Evolutionary conservation across 2,797 vertebrate genomes (phyloP), one percentile per base, ranked within the genome.

Genomic region (Chaunax sp.): DNA sequence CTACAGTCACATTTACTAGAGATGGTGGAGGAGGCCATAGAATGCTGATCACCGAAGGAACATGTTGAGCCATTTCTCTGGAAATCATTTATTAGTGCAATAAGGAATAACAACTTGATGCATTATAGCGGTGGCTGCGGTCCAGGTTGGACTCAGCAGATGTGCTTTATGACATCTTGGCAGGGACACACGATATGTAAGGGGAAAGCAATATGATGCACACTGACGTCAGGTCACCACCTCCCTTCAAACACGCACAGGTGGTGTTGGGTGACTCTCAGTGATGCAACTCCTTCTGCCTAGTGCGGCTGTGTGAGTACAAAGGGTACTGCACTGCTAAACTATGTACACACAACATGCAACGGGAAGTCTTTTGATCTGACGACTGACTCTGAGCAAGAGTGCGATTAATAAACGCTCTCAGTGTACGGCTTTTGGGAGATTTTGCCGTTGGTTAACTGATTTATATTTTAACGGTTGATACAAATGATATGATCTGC

Each of bases 81-180:
- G 19, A 63, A 60, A 65, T 55, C 0, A 55, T 30, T 11, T 49
- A 49, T 18, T 37, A 64, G 16, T 62, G 72, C 69, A 90, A 80
- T 76, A 73, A 77, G 38, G 2, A 67, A 22, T 4, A 43, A 55
- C 23, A 0, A 59, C 44, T n/a, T 26, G 23, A 65, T 30, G 26
- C 5, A 45, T 63, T 59, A 70, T 14, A 44, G 33, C 5, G 7
- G 38, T 15, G 16, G 50, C 50, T 46, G 54, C 37, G 41, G 68
- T 25, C 35, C 50, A 62, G 16, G 52, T 40, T 65, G 47, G 20
- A 62, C 50, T 55, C 33, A 68, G 51, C 52, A 37, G 58, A 43
- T 72, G 80, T 77, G 54, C 26, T 53, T 77, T 87, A 75, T 83
- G 80, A 85, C 89, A 92, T 81, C 72, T 72, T 77, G 74, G 76